A percentile compares a stretch with the other conserved stretches of the same genome.
These are phyloP conservation scores for Drosophila prolongata DNA, from an alignment of 2,888 invertebrate genomes.

Conservation along the genomic window DNA sequence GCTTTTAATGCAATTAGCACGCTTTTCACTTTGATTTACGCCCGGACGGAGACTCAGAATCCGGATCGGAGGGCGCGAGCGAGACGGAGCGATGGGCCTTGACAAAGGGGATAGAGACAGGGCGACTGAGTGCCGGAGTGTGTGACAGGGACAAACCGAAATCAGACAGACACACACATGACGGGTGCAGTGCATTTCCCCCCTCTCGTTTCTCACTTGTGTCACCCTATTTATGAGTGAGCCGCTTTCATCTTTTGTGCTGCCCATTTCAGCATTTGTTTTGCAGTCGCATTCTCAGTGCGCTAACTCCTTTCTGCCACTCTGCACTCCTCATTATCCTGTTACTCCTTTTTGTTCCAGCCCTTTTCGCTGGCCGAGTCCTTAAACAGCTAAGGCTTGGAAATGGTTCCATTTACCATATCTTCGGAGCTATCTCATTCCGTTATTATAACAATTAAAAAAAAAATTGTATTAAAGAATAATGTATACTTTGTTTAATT, in stretches of 20 bases:
- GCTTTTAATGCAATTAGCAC: constrained; percentile 80
- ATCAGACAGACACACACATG: constrained; percentile 34
- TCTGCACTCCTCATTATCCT: constrained; percentile 16
- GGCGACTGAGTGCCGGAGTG: constrained; percentile 38
- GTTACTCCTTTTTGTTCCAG: not conserved
- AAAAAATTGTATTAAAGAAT: no score
- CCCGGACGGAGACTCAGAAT: constrained; percentile 51
- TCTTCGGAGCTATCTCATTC: no score
- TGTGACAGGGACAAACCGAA: constrained; percentile 37
- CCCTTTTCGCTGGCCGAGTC: not conserved
- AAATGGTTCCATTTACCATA: no score
- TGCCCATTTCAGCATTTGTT: constrained; percentile 53
- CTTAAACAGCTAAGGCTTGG: not conserved
- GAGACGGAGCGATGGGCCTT: constrained; percentile 52
- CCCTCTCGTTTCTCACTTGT: constrained; percentile 16
- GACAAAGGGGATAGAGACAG: constrained; percentile 40
- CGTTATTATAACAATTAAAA: not conserved
- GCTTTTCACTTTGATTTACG: constrained; percentile 80
- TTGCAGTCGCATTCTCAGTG: constrained; percentile 30
- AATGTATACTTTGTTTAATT: no score
- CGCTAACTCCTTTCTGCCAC: constrained; percentile 25
- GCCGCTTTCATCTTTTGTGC: constrained; percentile 74
- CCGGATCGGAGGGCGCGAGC: constrained; percentile 27
- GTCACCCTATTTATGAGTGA: constrained; percentile 70
- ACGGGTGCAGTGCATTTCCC: constrained; percentile 28